These are phyloP conservation scores for Palythoa heliodiscus DNA, from an alignment of 92 coral and sea anemone genomes.

Conservation along the genomic window DNA sequence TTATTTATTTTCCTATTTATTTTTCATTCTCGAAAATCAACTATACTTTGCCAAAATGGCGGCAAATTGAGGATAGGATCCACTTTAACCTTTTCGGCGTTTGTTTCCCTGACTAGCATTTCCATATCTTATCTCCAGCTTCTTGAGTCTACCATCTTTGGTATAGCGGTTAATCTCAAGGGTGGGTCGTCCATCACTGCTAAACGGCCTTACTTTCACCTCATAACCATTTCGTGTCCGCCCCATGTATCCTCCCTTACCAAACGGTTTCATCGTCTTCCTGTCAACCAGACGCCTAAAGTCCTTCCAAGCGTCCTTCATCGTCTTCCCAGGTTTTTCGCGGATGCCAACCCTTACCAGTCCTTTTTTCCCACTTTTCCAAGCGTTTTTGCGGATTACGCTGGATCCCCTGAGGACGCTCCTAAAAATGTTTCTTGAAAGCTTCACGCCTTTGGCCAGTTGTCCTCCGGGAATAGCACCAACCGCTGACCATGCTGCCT, in stretches of 20 bases:
- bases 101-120: not conserved
- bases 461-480: slow-evolving; percentile 39
- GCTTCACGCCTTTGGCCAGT: slow-evolving; percentile 14
- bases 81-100: not conserved
- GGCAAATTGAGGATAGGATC: not conserved
- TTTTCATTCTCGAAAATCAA: too few relatives aligned
- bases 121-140: slow-evolving; percentile 35
- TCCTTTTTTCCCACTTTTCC: slow-evolving; percentile 22
- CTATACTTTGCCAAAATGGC: not conserved
- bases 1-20: too few relatives aligned
- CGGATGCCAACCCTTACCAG: slow-evolving; percentile 22
- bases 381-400: not conserved
- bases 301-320: slow-evolving; percentile 35
- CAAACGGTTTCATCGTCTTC: slow-evolving; percentile 13
- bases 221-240: slow-evolving; percentile 38
- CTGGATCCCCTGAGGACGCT: slow-evolving; percentile 27
- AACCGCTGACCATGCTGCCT: slow-evolving; percentile 44
- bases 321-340: slow-evolving; percentile 26
- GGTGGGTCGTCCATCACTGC: slow-evolving; percentile 42
- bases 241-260: slow-evolving; percentile 39
- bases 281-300: slow-evolving; percentile 33
- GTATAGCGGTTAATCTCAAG: slow-evolving; percentile 26
- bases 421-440: slow-evolving; percentile 30
- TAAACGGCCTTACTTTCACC: slow-evolving; percentile 27
- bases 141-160: not conserved